Evolutionary conservation across 2,888 invertebrate species (phyloP).

Genomic region (Heliconius ismenius): DNA sequence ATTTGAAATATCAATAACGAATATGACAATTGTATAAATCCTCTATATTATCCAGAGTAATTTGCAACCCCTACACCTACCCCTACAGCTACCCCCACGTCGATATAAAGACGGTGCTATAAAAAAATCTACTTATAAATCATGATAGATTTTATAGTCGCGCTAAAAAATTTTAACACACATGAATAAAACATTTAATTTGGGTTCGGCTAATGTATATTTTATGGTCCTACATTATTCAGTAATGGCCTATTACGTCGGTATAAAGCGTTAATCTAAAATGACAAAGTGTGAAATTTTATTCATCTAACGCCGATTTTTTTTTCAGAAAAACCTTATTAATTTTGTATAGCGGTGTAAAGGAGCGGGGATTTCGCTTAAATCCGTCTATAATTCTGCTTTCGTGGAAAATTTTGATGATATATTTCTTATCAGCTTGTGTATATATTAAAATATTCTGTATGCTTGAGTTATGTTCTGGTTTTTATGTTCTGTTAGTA

Average conservation of each 20-base stretch:
- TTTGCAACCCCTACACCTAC: not conserved
- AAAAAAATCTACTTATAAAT: constrained; percentile 57
- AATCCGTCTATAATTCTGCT: constrained; percentile 21
- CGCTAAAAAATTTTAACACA: constrained; percentile 63
- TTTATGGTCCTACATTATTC: constrained; percentile 42
- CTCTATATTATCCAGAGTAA: not conserved
- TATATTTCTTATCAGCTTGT: not conserved
- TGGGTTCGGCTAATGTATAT: constrained; percentile 51
- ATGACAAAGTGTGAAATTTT: constrained; percentile 40
- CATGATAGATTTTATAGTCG: constrained; percentile 63
- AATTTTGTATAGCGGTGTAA: constrained; percentile 24
- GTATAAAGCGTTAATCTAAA: constrained; percentile 38
- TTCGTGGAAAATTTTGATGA: not conserved
- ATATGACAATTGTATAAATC: not conserved
- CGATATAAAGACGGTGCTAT: constrained; percentile 11
- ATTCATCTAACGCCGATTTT: constrained; percentile 25
- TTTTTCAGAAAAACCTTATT: constrained; percentile 23
- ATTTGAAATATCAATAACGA: not conserved
- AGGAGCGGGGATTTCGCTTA: constrained; percentile 19
- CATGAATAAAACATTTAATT: constrained; percentile 78
- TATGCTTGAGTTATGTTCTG: not conserved
- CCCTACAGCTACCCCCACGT: not conserved
- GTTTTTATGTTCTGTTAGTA: not conserved
- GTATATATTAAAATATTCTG: not conserved
- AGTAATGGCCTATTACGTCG: constrained; percentile 40